A percentile compares a stretch with the other conserved stretches of the same genome.
These are phyloP conservation scores for Heliconius hewitsoni DNA, from an alignment of 1,140 invertebrate species.

Conservation along the genomic window DNA sequence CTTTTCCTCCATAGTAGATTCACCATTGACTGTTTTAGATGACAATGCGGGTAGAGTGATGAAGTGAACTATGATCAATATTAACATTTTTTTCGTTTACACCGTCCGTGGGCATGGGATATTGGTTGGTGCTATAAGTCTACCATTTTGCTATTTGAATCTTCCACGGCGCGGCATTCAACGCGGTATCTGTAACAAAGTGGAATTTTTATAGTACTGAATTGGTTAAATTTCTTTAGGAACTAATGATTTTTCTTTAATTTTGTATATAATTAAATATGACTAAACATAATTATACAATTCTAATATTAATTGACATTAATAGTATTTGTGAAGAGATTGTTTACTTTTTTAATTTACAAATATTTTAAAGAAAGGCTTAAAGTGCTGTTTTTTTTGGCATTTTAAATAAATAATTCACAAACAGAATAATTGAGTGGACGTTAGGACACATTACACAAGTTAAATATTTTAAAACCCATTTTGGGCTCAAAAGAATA, in stretches of 20 bases:
- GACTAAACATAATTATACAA: too few relatives aligned
- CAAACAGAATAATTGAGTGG: not conserved
- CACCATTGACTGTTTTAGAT: conserved; percentile 68
- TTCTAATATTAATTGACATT: too few relatives aligned
- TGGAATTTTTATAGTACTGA: conserved; percentile 25
- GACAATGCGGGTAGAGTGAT: conserved; percentile 75
- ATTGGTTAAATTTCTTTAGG: not conserved
- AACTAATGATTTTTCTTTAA: too few relatives aligned
- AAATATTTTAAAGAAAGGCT: not conserved
- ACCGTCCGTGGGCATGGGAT: conserved; percentile 50
- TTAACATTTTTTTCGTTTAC: conserved; percentile 72
- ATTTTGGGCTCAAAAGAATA: conserved; percentile 31
- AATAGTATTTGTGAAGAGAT: too few relatives aligned
- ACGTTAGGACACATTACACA: conserved; percentile 2
- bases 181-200: conserved; percentile 70
- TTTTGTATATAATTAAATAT: too few relatives aligned
- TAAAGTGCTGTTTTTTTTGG: not conserved
- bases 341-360: not conserved
- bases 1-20: conserved; percentile 69
- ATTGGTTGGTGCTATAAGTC: conserved; percentile 70
- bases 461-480: conserved; percentile 30
- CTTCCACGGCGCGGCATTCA: conserved; percentile 59
- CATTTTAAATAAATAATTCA: not conserved
- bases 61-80: conserved; percentile 68
- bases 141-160: conserved; percentile 61